These are phyloP conservation scores for Genyomyrus donnyi DNA, from an alignment of 2,113 vertebrate genomes.

Conservation along the genomic window DNA sequence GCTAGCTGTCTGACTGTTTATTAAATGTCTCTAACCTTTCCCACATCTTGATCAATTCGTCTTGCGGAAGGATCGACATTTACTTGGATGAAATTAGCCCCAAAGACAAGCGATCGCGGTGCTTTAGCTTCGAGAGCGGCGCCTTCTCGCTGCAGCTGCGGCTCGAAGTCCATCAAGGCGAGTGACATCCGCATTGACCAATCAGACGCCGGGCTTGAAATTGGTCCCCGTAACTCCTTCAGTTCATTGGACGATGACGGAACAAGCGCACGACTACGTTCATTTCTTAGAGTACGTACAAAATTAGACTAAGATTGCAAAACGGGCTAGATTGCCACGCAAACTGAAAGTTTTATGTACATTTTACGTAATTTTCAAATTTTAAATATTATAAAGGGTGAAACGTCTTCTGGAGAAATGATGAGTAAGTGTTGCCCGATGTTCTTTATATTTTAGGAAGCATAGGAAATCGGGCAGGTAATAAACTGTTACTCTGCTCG, in stretches of 20 bases:
- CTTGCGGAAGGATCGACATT: conserved; percentile 32
- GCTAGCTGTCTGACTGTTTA: background rate
- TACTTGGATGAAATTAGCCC: background rate
- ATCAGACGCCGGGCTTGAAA: background rate
- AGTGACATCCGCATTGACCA: background rate
- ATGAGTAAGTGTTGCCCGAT: background rate
- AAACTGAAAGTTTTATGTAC: background rate
- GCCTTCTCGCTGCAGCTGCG: background rate
- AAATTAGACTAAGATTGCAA: background rate
- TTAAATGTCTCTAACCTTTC: conserved; percentile 45
- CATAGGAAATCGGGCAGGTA: background rate
- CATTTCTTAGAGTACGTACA: background rate
- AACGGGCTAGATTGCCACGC: background rate
- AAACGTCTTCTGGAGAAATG: background rate
- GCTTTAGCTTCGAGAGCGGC: background rate
- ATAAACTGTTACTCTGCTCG: background rate
- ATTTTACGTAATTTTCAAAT: background rate
- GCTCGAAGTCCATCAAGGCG: background rate
- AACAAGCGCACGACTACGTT: background rate
- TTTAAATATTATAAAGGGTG: background rate
- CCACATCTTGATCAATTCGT: conserved; percentile 45
- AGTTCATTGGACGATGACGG: background rate
- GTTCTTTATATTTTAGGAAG: background rate
- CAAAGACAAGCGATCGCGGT: background rate
- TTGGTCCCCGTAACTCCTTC: background rate